Conservation (phyloP, 2,888 invertebrate genomes). For the Mythimna ferrago region DNA sequence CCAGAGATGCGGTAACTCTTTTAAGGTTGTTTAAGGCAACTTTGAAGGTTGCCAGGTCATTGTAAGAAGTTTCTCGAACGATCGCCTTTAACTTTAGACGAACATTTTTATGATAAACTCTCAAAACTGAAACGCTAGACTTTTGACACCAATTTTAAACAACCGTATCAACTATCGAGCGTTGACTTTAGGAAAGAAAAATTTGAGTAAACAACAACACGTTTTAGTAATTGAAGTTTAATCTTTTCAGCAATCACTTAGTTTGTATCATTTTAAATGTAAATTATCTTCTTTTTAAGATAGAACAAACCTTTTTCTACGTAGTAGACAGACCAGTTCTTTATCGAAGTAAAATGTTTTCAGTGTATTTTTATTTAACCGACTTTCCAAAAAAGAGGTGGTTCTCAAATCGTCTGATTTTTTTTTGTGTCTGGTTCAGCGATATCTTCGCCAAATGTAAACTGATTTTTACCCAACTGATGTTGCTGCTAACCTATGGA, state of each 20-base stretch:
- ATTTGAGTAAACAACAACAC: constrained; percentile 30
- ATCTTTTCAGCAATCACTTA: constrained; percentile 10
- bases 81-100: neutral
- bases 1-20: too few species aligned
- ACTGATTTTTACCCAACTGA: too few species aligned
- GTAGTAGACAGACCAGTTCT: neutral
- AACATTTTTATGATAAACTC: constrained; percentile 1
- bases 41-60: neutral
- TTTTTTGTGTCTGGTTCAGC: too few species aligned
- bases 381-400: too few species aligned
- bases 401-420: too few species aligned
- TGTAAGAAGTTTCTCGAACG: neutral
- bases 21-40: too few species aligned
- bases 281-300: neutral
- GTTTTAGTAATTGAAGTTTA: constrained; percentile 16
- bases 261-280: neutral
- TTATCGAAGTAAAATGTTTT: neutral
- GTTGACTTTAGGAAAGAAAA: constrained; percentile 33
- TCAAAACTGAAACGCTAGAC: constrained; percentile 25
- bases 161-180: constrained; percentile 25
- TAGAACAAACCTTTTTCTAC: neutral
- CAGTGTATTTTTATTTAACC: too few species aligned
- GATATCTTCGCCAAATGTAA: too few species aligned
- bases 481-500: too few species aligned
- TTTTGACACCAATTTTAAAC: constrained; percentile 31